These are phyloP conservation scores for Copidosoma floridanum DNA, from an alignment of 1,140 invertebrate genomes.

Conservation along the genomic window DNA sequence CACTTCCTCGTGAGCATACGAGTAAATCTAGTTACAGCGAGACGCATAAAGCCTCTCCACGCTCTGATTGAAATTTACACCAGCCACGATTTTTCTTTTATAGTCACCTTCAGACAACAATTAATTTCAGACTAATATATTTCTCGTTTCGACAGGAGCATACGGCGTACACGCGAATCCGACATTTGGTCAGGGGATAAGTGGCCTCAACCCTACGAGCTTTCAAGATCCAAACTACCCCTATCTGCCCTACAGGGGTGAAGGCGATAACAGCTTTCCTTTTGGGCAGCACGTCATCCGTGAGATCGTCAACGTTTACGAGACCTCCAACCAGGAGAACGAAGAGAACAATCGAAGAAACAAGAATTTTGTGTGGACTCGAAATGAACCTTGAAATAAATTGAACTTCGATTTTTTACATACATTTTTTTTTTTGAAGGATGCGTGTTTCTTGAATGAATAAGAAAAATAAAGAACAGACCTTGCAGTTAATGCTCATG, in stretches of 20 bases:
- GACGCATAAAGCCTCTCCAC: neutral
- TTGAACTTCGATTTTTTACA: neutral
- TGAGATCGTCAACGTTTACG: slow-evolving; percentile 51
- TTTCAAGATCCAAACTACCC: slow-evolving; percentile 7
- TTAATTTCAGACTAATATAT: no score
- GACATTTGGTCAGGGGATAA: slow-evolving; percentile 24
- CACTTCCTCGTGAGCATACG: no score
- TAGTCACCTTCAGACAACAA: no score
- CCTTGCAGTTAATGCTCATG: no score
- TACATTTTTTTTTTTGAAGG: no score
- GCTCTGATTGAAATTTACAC: slow-evolving; percentile 3
- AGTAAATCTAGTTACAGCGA: neutral
- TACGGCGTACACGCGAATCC: neutral
- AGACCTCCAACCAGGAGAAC: slow-evolving; percentile 31
- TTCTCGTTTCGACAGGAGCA: no score
- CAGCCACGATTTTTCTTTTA: slow-evolving; percentile 2
- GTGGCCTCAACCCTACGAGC: slow-evolving; percentile 19
- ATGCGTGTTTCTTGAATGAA: no score
- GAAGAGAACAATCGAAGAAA: slow-evolving; percentile 27
- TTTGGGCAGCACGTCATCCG: slow-evolving; percentile 49
- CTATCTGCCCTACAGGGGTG: slow-evolving; percentile 27
- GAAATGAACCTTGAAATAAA: slow-evolving; percentile 9
- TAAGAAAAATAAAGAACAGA: no score
- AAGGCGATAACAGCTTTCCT: slow-evolving; percentile 30
- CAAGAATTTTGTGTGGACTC: slow-evolving; percentile 47